phyloP scores from a whole-genome alignment of 2,888 invertebrate species.

The Temnothorax unifasciatus region DNA sequence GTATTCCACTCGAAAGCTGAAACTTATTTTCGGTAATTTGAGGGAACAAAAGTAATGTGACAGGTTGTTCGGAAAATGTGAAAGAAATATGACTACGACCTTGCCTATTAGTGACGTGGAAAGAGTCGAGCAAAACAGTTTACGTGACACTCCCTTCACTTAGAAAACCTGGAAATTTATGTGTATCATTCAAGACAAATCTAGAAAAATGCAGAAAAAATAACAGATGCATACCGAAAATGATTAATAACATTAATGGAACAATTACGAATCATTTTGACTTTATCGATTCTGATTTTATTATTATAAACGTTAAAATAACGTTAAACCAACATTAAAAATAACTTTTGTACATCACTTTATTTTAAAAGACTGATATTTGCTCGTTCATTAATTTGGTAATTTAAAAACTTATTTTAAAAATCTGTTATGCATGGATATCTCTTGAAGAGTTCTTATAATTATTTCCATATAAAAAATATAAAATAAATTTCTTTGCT shows the following conservation, averaged over 20 bases:
- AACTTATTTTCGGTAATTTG: constrained; percentile 29
- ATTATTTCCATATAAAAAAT: neutral
- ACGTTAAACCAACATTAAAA: neutral
- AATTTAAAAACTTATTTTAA: neutral
- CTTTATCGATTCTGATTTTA: neutral
- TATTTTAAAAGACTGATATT: neutral
- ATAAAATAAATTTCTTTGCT: neutral
- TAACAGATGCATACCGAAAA: neutral
- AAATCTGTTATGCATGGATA: neutral
- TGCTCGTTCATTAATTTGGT: neutral
- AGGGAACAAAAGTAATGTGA: constrained; percentile 27
- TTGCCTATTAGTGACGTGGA: neutral
- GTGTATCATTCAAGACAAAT: neutral
- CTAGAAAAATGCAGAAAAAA: too few species aligned
- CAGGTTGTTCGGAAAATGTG: constrained; percentile 16
- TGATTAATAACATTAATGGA: neutral
- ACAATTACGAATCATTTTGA: neutral
- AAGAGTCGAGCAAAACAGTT: neutral
- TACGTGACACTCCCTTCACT: neutral
- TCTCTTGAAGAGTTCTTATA: neutral
- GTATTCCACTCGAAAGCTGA: neutral
- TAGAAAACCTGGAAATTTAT: neutral
- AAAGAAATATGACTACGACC: neutral
- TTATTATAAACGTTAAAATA: neutral
- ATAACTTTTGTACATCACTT: neutral